phyloP scores from a whole-genome alignment of 2,797 vertebrate species.

The Argya squamiceps region DNA sequence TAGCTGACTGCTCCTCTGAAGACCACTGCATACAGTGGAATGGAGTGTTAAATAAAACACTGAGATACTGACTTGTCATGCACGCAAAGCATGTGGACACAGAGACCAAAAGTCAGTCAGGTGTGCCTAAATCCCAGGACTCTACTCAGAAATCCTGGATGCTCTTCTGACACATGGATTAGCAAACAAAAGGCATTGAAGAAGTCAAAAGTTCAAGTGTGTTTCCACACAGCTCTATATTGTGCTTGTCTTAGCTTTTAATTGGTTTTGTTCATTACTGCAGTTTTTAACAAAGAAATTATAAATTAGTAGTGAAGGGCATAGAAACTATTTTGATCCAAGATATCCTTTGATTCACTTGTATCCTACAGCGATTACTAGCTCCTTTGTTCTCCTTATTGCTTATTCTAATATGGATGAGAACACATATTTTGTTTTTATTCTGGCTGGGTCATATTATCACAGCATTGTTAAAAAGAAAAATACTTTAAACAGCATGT shows the following conservation, averaged over 20 bases:
- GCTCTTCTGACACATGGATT: constrained; percentile 23
- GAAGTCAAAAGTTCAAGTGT: constrained; percentile 45
- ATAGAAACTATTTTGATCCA: neutral
- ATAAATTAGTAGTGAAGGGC: neutral
- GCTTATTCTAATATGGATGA: neutral
- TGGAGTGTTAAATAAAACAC: neutral
- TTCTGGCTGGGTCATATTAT: neutral
- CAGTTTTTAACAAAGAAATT: neutral
- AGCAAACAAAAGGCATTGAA: constrained; percentile 41
- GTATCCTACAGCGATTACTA: neutral
- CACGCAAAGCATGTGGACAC: neutral
- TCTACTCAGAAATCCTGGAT: constrained; percentile 11
- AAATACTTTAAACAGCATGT: neutral
- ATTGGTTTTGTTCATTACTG: neutral
- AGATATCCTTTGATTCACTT: neutral
- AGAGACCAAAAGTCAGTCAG: neutral
- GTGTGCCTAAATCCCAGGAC: constrained; percentile 6
- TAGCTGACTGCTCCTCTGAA: neutral
- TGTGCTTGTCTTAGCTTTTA: neutral
- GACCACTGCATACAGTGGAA: neutral
- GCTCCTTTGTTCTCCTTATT: neutral
- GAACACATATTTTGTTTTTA: neutral
- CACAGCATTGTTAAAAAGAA: neutral
- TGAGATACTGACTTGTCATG: neutral
- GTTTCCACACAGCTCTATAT: neutral